A percentile compares a stretch with the other conserved stretches of the same genome.
These are phyloP conservation scores for Anneissia japonica DNA, from an alignment of 35 echinoderm and acorn worm species.

Conservation along the genomic window DNA sequence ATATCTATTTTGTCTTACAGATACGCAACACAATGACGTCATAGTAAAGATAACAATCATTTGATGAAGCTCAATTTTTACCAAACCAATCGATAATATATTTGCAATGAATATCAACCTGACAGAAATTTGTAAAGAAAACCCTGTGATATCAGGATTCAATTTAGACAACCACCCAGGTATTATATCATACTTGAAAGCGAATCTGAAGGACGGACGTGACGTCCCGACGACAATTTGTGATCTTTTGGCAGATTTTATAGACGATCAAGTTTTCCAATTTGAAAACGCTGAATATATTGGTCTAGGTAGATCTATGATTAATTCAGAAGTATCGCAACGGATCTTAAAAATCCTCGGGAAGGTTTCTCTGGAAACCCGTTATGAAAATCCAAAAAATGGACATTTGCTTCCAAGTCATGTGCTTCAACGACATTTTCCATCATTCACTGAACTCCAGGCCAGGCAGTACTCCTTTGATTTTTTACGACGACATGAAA, in stretches of 20 bases:
- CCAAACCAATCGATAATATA: too few relatives aligned
- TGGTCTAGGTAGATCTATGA: not conserved
- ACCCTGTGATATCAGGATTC: not conserved
- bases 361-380: not conserved
- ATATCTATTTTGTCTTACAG: too few relatives aligned
- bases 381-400: not conserved
- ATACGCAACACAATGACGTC: too few relatives aligned
- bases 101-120: not conserved
- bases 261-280: not conserved
- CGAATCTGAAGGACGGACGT: not conserved
- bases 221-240: not conserved
- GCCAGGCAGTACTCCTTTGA: not conserved
- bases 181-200: not conserved
- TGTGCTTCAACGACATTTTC: not conserved
- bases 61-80: too few relatives aligned
- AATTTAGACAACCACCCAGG: not conserved
- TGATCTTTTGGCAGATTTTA: not conserved
- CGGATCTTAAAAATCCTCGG: not conserved
- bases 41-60: too few relatives aligned
- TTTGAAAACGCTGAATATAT: not conserved
- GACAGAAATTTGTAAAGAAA: not conserved
- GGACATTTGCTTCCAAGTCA: not conserved
- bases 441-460: not conserved
- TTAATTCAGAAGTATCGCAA: not conserved
- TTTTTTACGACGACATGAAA: not conserved